Evolutionary conservation across 2,888 invertebrate species (phyloP).

Genomic region (Norana najaformis): DNA sequence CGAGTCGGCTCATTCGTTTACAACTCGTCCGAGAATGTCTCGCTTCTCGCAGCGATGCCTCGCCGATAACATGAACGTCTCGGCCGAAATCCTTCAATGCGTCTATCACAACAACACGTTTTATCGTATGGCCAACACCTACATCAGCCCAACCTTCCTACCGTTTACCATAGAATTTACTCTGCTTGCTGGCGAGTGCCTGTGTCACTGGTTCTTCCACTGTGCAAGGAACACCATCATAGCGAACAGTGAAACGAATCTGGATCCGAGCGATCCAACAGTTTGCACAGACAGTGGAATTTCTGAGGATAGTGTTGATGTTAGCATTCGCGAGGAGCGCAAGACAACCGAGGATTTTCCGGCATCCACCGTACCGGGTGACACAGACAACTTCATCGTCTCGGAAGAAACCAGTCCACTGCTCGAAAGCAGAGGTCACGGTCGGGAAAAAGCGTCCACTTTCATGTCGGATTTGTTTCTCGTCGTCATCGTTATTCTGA

Average conservation of each 20-base stretch:
- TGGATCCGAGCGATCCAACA: neutral
- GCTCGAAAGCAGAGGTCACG: neutral
- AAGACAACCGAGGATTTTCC: neutral
- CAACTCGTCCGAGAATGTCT: neutral
- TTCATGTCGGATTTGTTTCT: neutral
- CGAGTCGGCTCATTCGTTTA: constrained; percentile 26
- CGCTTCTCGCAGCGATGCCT: neutral
- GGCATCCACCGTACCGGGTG: neutral
- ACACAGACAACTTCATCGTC: neutral
- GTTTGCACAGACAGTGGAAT: neutral
- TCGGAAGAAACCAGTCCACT: neutral
- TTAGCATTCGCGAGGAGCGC: neutral
- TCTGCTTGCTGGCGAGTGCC: constrained; percentile 27
- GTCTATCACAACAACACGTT: constrained; percentile 23
- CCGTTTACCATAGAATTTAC: constrained; percentile 30
- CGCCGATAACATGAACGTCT: neutral
- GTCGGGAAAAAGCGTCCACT: neutral
- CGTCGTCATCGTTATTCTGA: constrained; percentile 23
- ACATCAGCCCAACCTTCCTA: neutral
- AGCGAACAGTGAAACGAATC: neutral
- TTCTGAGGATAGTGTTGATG: neutral
- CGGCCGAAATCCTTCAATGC: neutral
- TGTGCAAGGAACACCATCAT: neutral
- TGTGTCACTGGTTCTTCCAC: constrained; percentile 28
- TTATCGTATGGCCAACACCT: neutral